These are phyloP conservation scores for Paraescarpia echinospica DNA, from an alignment of 1,140 invertebrate genomes.

Conservation along the genomic window DNA sequence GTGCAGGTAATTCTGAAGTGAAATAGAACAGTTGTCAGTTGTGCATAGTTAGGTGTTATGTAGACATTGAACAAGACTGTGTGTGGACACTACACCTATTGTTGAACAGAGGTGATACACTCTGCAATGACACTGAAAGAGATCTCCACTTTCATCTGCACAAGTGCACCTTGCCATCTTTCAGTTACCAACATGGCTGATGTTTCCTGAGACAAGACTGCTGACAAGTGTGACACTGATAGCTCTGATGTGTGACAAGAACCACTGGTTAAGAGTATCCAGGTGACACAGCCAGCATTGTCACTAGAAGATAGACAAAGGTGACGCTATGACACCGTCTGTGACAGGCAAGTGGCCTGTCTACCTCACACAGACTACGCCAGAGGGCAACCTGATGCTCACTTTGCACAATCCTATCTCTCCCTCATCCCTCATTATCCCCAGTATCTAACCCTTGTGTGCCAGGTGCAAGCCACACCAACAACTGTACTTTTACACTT, in stretches of 20 bases:
- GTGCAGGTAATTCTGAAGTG: not conserved
- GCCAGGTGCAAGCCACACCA: not conserved
- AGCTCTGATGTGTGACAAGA: not conserved
- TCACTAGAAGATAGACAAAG: not conserved
- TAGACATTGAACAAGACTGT: not conserved
- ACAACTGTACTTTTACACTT: not conserved
- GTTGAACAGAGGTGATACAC: not conserved
- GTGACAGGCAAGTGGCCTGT: not conserved
- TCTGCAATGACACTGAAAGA: not conserved
- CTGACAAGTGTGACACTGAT: not conserved
- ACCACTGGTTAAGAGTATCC: not conserved
- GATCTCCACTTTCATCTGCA: not conserved
- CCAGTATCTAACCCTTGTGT: not conserved
- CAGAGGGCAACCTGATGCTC: not conserved
- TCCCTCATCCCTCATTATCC: not conserved
- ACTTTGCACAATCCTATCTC: not conserved
- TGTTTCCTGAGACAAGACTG: not conserved
- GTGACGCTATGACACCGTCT: not conserved
- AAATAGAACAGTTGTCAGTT: not conserved
- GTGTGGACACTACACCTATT: not conserved
- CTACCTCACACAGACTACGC: not conserved
- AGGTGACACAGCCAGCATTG: not conserved
- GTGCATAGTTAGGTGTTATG: not conserved
- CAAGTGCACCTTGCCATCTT: not conserved
- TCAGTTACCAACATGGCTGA: not conserved